phyloP scores from a whole-genome alignment of 2,888 invertebrate species.

The Aspidiotus rigidus region DNA sequence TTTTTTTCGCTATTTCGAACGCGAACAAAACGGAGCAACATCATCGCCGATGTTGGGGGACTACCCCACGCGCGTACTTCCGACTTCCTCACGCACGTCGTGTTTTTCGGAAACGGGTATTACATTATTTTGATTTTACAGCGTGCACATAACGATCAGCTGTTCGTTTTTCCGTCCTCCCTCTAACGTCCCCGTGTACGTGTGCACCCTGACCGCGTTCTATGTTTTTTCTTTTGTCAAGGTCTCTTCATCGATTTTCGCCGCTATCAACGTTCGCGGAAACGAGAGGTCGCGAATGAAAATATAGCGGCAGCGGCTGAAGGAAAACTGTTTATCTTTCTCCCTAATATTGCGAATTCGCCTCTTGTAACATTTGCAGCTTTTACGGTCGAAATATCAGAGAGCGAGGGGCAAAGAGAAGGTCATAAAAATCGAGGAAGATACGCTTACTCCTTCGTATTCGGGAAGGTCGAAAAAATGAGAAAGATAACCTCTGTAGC shows the following conservation, averaged over 20 bases:
- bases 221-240: slow-evolving; percentile 32
- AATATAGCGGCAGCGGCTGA: too few species aligned
- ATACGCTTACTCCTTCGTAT: too few species aligned
- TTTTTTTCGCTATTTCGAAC: background rate
- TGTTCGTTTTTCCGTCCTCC: slow-evolving; percentile 17
- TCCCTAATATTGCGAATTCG: too few species aligned
- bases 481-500: too few species aligned
- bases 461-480: too few species aligned
- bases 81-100: slow-evolving; percentile 18
- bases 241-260: slow-evolving; percentile 27
- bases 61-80: slow-evolving; percentile 30
- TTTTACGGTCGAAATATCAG: too few species aligned
- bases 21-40: background rate
- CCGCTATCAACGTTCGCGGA: background rate
- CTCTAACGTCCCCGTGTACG: slow-evolving; percentile 4
- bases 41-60: slow-evolving; percentile 5
- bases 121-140: slow-evolving; percentile 6
- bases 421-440: too few species aligned
- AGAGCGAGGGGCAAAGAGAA: too few species aligned
- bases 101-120: background rate
- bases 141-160: slow-evolving; percentile 16
- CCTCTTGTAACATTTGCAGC: too few species aligned
- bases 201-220: slow-evolving; percentile 31
- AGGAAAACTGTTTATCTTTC: too few species aligned
- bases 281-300: too few species aligned